phyloP scores from a whole-genome alignment of 2,113 vertebrate genomes.

The Hippolais icterina region DNA sequence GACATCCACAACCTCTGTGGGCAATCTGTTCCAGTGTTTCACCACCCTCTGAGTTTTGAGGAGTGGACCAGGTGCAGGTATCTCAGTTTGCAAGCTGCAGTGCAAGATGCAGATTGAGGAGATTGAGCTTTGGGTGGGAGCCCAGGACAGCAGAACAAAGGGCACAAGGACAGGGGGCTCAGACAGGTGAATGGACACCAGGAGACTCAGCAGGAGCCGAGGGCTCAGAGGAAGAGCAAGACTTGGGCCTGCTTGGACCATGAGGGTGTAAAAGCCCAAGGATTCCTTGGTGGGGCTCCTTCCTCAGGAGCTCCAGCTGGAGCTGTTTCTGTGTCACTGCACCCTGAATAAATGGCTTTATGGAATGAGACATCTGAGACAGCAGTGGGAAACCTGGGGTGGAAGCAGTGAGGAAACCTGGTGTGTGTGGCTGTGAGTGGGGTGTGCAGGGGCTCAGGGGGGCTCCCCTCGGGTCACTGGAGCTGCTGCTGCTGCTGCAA shows the following conservation, averaged over 20 bases:
- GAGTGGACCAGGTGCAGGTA: neutral
- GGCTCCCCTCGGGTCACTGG: neutral
- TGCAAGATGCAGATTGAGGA: neutral
- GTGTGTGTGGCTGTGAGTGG: neutral
- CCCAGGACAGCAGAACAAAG: too few species aligned
- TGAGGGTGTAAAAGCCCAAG: neutral
- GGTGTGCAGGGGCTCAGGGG: neutral
- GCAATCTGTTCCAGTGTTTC: neutral
- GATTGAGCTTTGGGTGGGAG: neutral
- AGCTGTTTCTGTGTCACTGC: neutral
- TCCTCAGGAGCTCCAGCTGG: neutral
- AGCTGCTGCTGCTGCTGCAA: neutral
- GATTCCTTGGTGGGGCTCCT: neutral
- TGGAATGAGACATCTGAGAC: neutral
- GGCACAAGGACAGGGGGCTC: rapidly evolving
- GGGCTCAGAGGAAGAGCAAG: neutral
- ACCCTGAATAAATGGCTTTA: rapidly evolving
- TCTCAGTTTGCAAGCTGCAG: neutral
- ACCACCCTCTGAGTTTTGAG: neutral
- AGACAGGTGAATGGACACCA: neutral
- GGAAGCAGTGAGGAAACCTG: rapidly evolving
- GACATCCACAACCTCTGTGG: neutral
- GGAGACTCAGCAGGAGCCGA: rapidly evolving
- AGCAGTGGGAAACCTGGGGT: neutral
- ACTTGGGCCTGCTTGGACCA: neutral